Evolutionary conservation across 1,140 invertebrate genomes (phyloP).

Genomic region (Linepithema humile): DNA sequence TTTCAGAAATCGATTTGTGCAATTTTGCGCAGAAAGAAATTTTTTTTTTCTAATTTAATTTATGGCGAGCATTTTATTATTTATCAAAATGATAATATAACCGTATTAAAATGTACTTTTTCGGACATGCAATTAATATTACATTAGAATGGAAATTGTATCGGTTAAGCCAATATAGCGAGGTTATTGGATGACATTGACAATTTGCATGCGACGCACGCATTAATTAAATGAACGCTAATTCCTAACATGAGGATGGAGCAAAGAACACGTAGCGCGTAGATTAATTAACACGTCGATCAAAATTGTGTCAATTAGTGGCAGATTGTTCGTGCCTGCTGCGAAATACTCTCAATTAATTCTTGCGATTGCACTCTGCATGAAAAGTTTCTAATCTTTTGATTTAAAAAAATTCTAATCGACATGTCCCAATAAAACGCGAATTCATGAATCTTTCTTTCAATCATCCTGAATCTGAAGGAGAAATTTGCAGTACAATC

Average conservation of each 20-base stretch:
- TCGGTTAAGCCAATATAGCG: background rate
- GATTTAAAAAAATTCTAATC: background rate
- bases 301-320: conserved; percentile 29
- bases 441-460: background rate
- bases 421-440: too few species aligned
- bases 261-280: background rate
- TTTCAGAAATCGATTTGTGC: too few species aligned
- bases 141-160: background rate
- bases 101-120: background rate
- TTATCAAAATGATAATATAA: background rate
- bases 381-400: background rate
- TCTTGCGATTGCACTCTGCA: background rate
- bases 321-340: background rate
- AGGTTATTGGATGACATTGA: background rate
- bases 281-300: conserved; percentile 44
- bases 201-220: background rate
- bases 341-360: conserved; percentile 3
- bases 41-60: too few species aligned
- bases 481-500: background rate
- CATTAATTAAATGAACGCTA: conserved; percentile 51
- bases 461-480: background rate
- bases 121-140: background rate
- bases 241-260: conserved; percentile 28
- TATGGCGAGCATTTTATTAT: too few species aligned
- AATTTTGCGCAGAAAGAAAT: too few species aligned